Evolutionary conservation across 1,140 invertebrate genomes (phyloP), one percentile per base, ranked within the genome.

Genomic region (Drosophila pseudoananassae): DNA sequence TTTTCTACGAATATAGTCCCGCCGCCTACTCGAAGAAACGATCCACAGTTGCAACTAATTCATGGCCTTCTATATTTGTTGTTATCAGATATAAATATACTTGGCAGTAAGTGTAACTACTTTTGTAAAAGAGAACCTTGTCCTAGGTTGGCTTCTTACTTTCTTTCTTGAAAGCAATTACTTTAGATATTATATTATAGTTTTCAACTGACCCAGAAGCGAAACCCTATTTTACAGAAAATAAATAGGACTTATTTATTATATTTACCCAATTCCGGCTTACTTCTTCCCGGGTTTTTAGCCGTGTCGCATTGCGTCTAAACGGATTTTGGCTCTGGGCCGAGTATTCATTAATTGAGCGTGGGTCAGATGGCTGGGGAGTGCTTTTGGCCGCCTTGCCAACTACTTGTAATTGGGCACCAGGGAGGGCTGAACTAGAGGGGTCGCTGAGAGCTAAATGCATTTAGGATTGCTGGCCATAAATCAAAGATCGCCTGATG

Each of bases 261-360:
- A 25, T 15, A 25, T 31, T 25, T 23, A 46, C 17, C 15, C 23
- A 29, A 43, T 52, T 45, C 8, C 1, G 20, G 9, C 23, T 15
- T 4, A 43, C 23, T 57, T 46, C 12, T 23, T 40, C 14, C 25
- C 29, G 9, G 64, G 40, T 60, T 54, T 47, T 40, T 12, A 23
- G n/a, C 38, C 40, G 17, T 84, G 79, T 59, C 80, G 73, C 82
- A 87, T 60, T 87, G 77, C 74, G 80, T 78, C 82, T 49, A 70
- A 81, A 56, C 56, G 43, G 43, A 27, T 81, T 85, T 81, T 85
- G 82, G 77, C 82, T 47, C 23, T 29, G 6, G n/a, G 63, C 82
- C 82, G 60, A 87, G 60, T 43, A 59, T 87, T 54, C 68, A 75
- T 85, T 85, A 85, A 85, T 87, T 87, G 78, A 59, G 64, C 69